Percentiles rank a stretch among this genome's conserved stretches.
These are phyloP conservation scores for Andricus curvator DNA, from an alignment of 2,888 invertebrate species.

Conservation along the genomic window DNA sequence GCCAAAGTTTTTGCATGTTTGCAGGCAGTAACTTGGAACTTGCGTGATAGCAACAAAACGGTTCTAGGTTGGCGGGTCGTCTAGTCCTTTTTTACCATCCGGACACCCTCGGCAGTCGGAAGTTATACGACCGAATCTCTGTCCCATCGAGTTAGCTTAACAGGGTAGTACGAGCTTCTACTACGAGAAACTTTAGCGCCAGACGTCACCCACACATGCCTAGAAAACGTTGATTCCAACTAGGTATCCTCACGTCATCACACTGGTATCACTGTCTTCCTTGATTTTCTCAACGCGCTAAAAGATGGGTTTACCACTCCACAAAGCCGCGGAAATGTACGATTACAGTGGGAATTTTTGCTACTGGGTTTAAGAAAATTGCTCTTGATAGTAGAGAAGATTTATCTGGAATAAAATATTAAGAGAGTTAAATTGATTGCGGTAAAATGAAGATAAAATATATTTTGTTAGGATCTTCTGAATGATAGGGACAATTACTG, in stretches of 20 bases:
- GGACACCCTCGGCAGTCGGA: slow-evolving; percentile 35
- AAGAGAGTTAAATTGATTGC: neutral
- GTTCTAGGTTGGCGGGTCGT: slow-evolving; percentile 19
- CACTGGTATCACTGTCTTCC: slow-evolving; percentile 19
- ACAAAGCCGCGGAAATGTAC: neutral
- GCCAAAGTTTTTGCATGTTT: neutral
- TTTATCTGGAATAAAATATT: neutral
- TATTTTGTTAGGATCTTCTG: neutral
- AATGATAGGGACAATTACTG: neutral
- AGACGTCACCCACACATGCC: neutral
- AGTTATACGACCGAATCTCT: slow-evolving; percentile 56
- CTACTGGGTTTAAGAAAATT: neutral
- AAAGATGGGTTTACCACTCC: neutral
- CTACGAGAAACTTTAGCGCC: slow-evolving; percentile 27
- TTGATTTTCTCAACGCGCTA: slow-evolving; percentile 5
- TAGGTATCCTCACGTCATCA: slow-evolving; percentile 22
- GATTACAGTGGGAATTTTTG: neutral
- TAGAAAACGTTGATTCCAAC: slow-evolving; percentile 17
- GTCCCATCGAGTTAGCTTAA: slow-evolving; percentile 60
- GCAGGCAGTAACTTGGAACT: neutral
- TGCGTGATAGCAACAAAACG: slow-evolving; percentile 15
- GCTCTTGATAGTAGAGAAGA: neutral
- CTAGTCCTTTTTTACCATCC: slow-evolving; percentile 32
- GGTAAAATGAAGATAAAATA: no score
- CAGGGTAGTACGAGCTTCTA: slow-evolving; percentile 44